These are phyloP conservation scores for Cotesia typhae DNA, from an alignment of 1,140 invertebrate genomes.

Conservation along the genomic window DNA sequence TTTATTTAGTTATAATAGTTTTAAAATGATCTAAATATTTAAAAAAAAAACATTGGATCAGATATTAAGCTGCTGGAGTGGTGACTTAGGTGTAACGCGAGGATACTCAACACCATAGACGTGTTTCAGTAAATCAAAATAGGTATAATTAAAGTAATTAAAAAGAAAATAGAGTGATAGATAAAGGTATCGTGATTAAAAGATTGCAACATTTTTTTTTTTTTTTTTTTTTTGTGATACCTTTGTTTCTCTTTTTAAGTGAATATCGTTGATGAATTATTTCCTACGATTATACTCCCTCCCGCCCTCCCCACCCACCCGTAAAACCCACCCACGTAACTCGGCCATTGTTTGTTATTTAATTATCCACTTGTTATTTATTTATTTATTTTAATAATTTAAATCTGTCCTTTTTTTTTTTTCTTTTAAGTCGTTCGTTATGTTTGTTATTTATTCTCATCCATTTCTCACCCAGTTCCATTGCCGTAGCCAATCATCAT, in stretches of 20 bases:
- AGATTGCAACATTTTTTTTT: constrained; percentile 9
- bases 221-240: neutral
- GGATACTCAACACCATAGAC: constrained; percentile 4
- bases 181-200: constrained; percentile 4
- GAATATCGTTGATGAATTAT: neutral
- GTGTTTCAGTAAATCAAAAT: neutral
- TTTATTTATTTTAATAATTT: constrained; percentile 40
- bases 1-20: constrained; percentile 4
- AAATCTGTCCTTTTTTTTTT: constrained; percentile 35
- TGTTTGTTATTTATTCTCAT: constrained; percentile 31
- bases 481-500: constrained; percentile 17
- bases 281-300: constrained; percentile 36
- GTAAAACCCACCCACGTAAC: constrained; percentile 49
- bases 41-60: constrained; percentile 20
- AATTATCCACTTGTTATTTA: constrained; percentile 19
- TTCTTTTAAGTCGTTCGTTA: constrained; percentile 33
- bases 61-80: constrained; percentile 39
- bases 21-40: neutral
- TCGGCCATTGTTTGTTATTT: constrained; percentile 49
- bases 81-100: constrained; percentile 29
- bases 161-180: constrained; percentile 14
- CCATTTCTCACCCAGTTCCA: constrained; percentile 27
- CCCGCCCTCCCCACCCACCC: constrained; percentile 55
- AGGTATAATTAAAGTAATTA: too few species aligned
- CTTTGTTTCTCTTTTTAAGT: constrained; percentile 25